phyloP scores from a whole-genome alignment of 2,888 invertebrate species.

The Steinernema carpocapsae region DNA sequence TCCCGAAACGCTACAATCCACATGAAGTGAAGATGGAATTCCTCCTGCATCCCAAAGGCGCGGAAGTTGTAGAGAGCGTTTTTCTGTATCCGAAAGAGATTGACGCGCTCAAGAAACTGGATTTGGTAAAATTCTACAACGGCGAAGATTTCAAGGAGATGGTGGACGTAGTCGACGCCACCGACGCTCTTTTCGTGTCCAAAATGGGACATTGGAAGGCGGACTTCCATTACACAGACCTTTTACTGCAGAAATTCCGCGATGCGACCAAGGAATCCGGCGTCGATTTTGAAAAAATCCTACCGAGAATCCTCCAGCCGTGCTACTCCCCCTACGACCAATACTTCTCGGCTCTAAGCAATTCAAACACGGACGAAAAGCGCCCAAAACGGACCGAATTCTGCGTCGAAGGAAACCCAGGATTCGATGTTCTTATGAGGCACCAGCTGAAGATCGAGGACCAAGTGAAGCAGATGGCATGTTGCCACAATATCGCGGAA shows the following conservation, averaged over 20 bases:
- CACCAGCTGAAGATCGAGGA: neutral
- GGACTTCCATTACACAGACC: neutral
- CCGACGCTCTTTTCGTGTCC: neutral
- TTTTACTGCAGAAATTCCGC: neutral
- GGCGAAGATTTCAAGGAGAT: neutral
- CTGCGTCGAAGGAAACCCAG: neutral
- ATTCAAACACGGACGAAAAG: neutral
- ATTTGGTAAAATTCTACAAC: neutral
- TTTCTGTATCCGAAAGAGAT: neutral
- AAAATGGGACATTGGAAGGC: neutral
- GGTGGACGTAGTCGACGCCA: neutral
- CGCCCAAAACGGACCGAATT: neutral
- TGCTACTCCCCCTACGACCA: neutral
- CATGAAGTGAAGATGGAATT: neutral
- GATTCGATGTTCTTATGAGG: neutral
- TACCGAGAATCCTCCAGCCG: neutral
- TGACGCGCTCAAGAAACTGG: neutral
- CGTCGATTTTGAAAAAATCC: neutral
- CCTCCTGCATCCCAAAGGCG: neutral
- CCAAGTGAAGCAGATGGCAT: neutral
- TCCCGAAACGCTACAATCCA: neutral
- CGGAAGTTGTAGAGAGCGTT: neutral
- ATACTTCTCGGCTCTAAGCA: neutral
- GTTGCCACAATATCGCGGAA: neutral
- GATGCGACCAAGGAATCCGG: neutral